Conservation (phyloP, 1,140 invertebrate genomes). For the Potamilus streckersoni region DNA sequence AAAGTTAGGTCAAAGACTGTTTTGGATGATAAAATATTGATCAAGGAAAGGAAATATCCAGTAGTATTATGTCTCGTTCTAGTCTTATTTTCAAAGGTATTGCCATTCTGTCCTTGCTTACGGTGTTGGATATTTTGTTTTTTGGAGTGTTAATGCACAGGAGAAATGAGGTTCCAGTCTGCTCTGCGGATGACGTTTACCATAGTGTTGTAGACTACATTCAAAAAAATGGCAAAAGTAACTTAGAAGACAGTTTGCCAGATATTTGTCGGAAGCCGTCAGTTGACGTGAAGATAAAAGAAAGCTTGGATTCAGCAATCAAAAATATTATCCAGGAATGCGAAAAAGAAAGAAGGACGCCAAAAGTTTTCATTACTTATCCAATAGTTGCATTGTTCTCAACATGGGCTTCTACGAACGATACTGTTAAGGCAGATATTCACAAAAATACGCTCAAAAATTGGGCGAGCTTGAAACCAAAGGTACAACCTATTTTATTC, state of each 20-base stretch:
- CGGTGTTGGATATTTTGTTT: constrained; percentile 19
- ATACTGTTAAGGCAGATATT: constrained; percentile 9
- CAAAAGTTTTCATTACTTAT: no score
- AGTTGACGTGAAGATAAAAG: background rate
- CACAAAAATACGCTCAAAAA: constrained; percentile 30
- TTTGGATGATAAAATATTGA: no score
- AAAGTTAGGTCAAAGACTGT: no score
- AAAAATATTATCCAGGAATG: constrained; percentile 5
- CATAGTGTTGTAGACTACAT: constrained; percentile 15
- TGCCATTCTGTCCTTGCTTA: constrained; percentile 16
- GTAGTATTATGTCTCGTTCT: no score
- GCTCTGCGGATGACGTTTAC: constrained; percentile 20
- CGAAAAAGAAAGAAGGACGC: background rate
- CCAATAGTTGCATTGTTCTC: constrained; percentile 13
- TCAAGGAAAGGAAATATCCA: no score
- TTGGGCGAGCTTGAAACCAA: constrained; percentile 25
- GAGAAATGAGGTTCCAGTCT: constrained; percentile 1
- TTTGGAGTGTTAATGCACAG: constrained; percentile 10
- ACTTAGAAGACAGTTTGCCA: constrained; percentile 1
- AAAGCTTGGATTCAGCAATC: background rate
- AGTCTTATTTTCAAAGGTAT: constrained; percentile 16
- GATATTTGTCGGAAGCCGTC: constrained; percentile 10
- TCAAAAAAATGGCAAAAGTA: constrained; percentile 7
- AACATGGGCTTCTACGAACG: constrained; percentile 10
- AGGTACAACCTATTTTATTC: constrained; percentile 26